A percentile compares a stretch with the other conserved stretches of the same genome.
Conservation (phyloP, 2,888 invertebrate species). For the Agapostemon virescens region DNA sequence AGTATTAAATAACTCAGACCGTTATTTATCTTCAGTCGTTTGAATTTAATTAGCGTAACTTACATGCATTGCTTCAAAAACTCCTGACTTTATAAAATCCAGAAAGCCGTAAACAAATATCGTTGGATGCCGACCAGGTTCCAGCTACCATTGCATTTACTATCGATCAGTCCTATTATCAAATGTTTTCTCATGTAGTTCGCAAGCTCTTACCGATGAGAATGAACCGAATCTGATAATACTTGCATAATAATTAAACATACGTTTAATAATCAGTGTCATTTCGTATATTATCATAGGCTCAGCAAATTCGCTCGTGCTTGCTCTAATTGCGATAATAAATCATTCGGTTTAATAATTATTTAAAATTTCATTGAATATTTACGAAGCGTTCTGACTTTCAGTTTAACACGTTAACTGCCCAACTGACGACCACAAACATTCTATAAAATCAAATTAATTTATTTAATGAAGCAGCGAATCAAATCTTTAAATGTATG, state of each 20-base stretch:
- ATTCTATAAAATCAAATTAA: no score
- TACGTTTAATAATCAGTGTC: not conserved
- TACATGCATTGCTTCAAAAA: not conserved
- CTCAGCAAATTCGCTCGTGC: not conserved
- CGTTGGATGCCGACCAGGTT: not conserved
- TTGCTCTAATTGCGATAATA: not conserved
- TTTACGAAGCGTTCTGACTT: not conserved
- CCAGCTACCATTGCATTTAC: not conserved
- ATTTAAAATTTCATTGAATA: not conserved
- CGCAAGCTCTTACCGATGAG: not conserved
- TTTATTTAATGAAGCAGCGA: no score
- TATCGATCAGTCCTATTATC: not conserved
- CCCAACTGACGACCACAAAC: no score
- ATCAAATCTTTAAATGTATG: no score
- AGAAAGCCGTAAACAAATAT: not conserved
- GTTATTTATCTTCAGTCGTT: not conserved
- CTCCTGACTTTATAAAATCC: not conserved
- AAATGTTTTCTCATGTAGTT: not conserved
- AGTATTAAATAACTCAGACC: not conserved
- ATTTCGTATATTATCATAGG: not conserved
- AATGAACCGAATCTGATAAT: not conserved
- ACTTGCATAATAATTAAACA: not conserved
- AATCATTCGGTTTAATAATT: not conserved
- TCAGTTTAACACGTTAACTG: no score
- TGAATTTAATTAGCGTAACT: constrained; percentile 18